Evolutionary conservation across 2,888 invertebrate species (phyloP), one percentile per base, ranked within the genome.

Genomic region (Amaurobius ferox): DNA sequence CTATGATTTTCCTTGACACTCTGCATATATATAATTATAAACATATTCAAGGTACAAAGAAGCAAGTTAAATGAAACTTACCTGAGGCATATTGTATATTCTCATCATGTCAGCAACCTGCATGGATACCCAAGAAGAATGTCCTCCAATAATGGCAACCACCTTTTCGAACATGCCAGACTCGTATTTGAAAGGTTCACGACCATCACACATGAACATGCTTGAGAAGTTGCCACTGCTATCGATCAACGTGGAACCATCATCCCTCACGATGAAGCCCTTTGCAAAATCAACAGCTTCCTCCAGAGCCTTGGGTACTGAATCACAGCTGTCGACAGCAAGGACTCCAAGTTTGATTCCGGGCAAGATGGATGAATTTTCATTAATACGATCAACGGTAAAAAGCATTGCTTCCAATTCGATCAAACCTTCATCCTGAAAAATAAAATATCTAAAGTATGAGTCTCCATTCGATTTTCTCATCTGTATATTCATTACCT

Each of bases 301-400:
- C 29, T 64, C 64, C 30, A 64, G 23, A 29, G 64, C 30, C 1
- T 29, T 11, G 28, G 28, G 30, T 13, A 30, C 23, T 1, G 64
- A 64, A 29, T 64, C 64, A 7, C 64, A 64, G 13, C 64, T 30
- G n/a, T 64, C 64, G 13, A 64, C 64, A 13, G 64, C 64, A 3
- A 64, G 6, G 13, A 64, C 30, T 30, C 64, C 64, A 16, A 64
- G 29, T 13, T 64, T 64, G 30, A 64, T 29, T 29, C 29, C 64
- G n/a, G 64, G 64, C 13, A 64, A n/a, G 6, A 64, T 16, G 13
- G 11, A n/a, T 11, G 64, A n/a, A 7, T 64, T 23, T 11, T 64
- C 16, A 9, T 64, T 64, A 29, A 64, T 64, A 13, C 16, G 11
- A 11, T 64, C 64, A 1, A 64, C 29, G 29, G 64, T 16, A 7